Conservation (phyloP, 1,140 invertebrate genomes). For the Cherax quadricarinatus region DNA sequence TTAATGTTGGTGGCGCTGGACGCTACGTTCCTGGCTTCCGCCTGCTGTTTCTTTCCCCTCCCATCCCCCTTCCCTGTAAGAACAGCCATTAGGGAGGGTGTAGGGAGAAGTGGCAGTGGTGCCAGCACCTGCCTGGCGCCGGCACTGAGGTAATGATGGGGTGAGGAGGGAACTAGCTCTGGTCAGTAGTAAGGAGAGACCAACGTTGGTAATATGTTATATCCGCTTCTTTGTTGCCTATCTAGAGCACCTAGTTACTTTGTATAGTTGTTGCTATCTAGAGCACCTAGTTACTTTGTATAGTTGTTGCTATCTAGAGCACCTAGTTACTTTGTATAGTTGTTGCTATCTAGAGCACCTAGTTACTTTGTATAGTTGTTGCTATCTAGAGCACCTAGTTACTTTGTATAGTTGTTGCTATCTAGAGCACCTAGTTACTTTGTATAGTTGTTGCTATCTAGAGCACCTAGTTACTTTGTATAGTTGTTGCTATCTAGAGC, state of each 20-base stretch:
- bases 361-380: too few relatives aligned
- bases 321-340: too few relatives aligned
- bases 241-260: background rate
- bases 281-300: too few relatives aligned
- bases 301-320: too few relatives aligned
- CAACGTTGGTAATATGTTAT: background rate
- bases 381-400: too few relatives aligned
- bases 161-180: background rate
- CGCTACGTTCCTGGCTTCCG: background rate
- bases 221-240: background rate
- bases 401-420: too few relatives aligned
- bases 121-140: slow-evolving; percentile 7
- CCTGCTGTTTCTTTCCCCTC: background rate
- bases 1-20: background rate
- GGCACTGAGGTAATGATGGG: background rate
- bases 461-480: too few relatives aligned
- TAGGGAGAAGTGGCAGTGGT: background rate
- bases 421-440: too few relatives aligned
- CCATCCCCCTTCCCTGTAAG: background rate
- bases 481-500: too few relatives aligned
- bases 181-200: background rate
- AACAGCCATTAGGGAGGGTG: background rate
- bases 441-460: too few relatives aligned
- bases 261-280: too few relatives aligned
- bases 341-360: too few relatives aligned